Evolutionary conservation across 2,113 vertebrate species (phyloP), one percentile per base, ranked within the genome.

Genomic region (Serranochromis macrocephalus): DNA sequence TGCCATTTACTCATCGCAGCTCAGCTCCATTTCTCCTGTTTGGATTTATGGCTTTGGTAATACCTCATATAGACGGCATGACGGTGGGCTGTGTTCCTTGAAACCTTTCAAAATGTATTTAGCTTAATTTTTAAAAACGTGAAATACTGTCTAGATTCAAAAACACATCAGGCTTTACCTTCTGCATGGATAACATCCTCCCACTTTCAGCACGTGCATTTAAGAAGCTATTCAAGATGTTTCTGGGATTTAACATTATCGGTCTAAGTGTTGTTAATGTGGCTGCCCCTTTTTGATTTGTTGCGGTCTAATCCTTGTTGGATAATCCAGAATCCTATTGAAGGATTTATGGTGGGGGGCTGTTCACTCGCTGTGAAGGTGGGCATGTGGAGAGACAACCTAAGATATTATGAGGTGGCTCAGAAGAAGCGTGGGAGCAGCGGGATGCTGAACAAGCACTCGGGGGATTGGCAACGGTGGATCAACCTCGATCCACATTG

Each of bases 301-400:
- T 55, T 80, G 57, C 80, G 9, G 73, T 87, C 78, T 93, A 94
- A 94, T 94, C 94, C 89, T 80, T 42, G 53, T 49, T 38, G 57
- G 85, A 87, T 93, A 94, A 95, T 95, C 93, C 89, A 73, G 40
- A 91, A 90, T 91, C 87, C 85, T 89, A 85, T 79, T 80, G 85
- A 19, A 40, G 87, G 92, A 91, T 93, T 94, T 88, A 63, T 82
- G 68, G 75, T 49, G 61, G 53, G 42, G 57, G 80, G 40, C 49
- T 92, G 66, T 57, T 87, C 26, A 79, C 75, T 87, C 66, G 54
- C 17, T 14, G 29, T 14, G 63, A 17, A 12, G 38, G 73, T 38
- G 31, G 53, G 82, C 80, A 83, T 86, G 87, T 89, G 89, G 86
- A 83, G 55, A 54, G 45, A 82, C 79, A 54, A 21, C 36, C 63